phyloP scores from a whole-genome alignment of 2,888 invertebrate genomes.

The Kryphioiulus occultus region DNA sequence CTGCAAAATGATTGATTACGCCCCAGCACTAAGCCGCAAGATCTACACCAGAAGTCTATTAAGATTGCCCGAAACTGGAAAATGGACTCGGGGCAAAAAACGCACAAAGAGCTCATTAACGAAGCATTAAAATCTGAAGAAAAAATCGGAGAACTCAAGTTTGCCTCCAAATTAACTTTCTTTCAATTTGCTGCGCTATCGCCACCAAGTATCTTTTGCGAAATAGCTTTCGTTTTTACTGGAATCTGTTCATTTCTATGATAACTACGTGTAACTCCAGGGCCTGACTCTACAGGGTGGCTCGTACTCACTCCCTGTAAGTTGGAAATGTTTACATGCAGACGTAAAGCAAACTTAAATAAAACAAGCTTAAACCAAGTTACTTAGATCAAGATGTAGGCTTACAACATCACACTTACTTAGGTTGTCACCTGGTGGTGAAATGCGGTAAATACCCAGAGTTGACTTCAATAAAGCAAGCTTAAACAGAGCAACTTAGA shows the following conservation, averaged over 20 bases:
- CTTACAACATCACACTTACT: no score
- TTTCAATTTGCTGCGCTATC: background rate
- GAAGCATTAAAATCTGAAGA: background rate
- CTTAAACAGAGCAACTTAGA: no score
- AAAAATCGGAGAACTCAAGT: background rate
- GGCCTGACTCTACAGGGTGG: background rate
- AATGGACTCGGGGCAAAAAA: background rate
- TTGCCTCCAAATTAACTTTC: conserved; percentile 1
- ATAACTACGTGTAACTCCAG: background rate
- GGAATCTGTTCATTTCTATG: background rate
- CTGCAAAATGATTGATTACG: conserved; percentile 20
- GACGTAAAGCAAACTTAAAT: no score
- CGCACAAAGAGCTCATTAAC: background rate
- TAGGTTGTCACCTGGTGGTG: no score
- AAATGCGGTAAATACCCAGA: no score
- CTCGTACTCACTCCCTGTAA: no score
- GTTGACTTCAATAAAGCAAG: no score
- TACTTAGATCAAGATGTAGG: no score
- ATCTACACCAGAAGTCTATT: conserved; percentile 35
- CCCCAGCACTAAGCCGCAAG: background rate
- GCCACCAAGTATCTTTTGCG: background rate
- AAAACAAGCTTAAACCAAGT: no score
- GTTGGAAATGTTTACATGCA: no score
- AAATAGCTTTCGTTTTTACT: background rate
- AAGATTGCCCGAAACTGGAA: background rate